A percentile compares a stretch with the other conserved stretches of the same genome.
Evolutionary conservation across 2,113 vertebrate species (phyloP).

Genomic region (Psammodynastes pulverulentus): DNA sequence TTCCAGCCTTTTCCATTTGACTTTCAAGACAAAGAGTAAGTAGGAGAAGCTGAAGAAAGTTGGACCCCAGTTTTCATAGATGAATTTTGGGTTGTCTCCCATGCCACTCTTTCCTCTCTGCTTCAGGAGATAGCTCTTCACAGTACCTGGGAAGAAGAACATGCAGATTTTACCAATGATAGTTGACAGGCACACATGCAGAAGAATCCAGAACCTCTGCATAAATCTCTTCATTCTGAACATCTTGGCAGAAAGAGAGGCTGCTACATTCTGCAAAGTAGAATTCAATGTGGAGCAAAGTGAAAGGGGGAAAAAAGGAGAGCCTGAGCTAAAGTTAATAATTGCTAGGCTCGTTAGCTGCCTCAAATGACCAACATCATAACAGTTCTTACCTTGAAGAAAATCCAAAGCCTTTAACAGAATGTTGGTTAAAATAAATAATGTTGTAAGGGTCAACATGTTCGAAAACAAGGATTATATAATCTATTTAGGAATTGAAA

Average conservation of each 20-base stretch:
- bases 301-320: background rate
- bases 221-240: constrained; percentile 4
- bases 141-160: constrained; percentile 68
- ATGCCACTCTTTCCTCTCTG: constrained; percentile 69
- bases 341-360: background rate
- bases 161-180: constrained; percentile 60
- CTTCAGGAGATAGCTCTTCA: constrained; percentile 72
- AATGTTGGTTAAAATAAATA: background rate
- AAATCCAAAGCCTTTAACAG: background rate
- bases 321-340: background rate
- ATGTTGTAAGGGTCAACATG: background rate
- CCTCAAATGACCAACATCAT: background rate
- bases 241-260: constrained; percentile 9
- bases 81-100: constrained; percentile 75
- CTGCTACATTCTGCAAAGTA: accelerated
- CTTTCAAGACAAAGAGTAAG: constrained; percentile 66
- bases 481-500: background rate
- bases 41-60: constrained; percentile 72
- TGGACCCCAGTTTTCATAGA: constrained; percentile 84
- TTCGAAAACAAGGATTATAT: background rate
- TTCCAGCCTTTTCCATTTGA: constrained; percentile 77
- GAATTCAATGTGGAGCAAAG: constrained; percentile 39
- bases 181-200: constrained; percentile 56
- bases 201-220: constrained; percentile 55
- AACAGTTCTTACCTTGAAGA: background rate